phyloP scores from a whole-genome alignment of 2,888 invertebrate species.

The Heliconius ethilla region DNA sequence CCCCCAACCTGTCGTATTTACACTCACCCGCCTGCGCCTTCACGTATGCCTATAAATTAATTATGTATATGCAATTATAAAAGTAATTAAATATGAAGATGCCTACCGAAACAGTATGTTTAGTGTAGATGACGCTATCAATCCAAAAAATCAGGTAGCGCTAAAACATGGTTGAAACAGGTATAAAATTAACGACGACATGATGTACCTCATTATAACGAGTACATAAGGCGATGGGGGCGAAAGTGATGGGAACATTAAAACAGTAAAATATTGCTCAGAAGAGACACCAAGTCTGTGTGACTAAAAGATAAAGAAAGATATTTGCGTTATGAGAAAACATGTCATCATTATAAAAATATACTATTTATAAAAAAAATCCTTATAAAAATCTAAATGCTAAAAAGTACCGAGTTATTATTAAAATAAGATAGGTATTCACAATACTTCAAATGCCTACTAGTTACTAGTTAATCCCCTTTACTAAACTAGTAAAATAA shows the following conservation, averaged over 20 bases:
- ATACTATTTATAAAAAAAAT: too few species aligned
- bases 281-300: not conserved
- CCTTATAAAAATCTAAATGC: too few species aligned
- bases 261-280: conserved; percentile 35
- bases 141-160: conserved; percentile 31
- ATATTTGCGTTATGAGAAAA: not conserved
- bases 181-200: conserved; percentile 46
- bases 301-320: not conserved
- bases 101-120: conserved; percentile 22
- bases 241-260: conserved; percentile 41
- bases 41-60: too few species aligned
- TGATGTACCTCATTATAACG: conserved; percentile 40
- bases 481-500: not conserved
- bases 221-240: conserved; percentile 38
- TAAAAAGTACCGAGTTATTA: too few species aligned
- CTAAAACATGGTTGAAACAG: conserved; percentile 42
- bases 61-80: conserved; percentile 20
- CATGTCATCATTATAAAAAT: not conserved
- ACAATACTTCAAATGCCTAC: too few species aligned
- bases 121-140: conserved; percentile 34
- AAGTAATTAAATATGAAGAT: conserved; percentile 26
- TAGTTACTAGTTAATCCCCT: not conserved
- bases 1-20: too few species aligned
- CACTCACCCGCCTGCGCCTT: too few species aligned
- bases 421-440: too few species aligned